A percentile compares a stretch with the other conserved stretches of the same genome.
These are phyloP conservation scores for Aleadryas rufinucha DNA, from an alignment of 2,113 vertebrate genomes.

Conservation along the genomic window DNA sequence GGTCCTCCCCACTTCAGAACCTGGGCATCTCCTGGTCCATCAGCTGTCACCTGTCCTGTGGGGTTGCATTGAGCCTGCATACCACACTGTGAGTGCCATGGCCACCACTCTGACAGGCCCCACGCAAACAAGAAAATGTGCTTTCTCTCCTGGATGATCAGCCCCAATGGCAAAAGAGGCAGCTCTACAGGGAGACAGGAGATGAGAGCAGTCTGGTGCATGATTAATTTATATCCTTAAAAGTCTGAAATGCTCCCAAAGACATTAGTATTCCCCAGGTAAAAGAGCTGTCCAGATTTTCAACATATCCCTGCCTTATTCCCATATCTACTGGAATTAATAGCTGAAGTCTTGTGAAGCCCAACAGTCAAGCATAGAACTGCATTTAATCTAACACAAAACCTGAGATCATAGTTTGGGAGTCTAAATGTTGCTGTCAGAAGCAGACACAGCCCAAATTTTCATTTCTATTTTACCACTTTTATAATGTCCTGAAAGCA, in stretches of 20 bases:
- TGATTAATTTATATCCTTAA: conserved; percentile 45
- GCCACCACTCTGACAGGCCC: neutral
- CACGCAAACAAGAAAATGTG: neutral
- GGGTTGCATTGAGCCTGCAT: neutral
- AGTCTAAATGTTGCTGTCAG: neutral
- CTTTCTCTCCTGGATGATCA: neutral
- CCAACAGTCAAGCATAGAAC: neutral
- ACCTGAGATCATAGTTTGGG: neutral
- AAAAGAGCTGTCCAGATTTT: conserved; percentile 28
- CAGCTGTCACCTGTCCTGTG: neutral
- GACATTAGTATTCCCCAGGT: neutral
- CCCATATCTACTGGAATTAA: conserved; percentile 14
- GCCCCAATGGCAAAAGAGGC: neutral
- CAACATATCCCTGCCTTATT: neutral
- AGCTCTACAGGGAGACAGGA: conserved; percentile 6
- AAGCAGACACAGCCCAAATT: conserved; percentile 7
- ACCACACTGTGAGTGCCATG: neutral
- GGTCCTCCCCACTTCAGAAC: neutral
- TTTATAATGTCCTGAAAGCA: neutral
- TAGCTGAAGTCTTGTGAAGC: neutral
- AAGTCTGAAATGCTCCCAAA: conserved; percentile 32
- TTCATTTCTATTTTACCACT: neutral
- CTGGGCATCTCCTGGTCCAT: neutral
- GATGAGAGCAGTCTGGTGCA: conserved; percentile 11
- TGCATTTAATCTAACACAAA: conserved; percentile 12